Percentiles rank a stretch among this genome's conserved stretches.
Evolutionary conservation across 2,888 invertebrate species (phyloP).

Genomic region (Conistra vaccinii): DNA sequence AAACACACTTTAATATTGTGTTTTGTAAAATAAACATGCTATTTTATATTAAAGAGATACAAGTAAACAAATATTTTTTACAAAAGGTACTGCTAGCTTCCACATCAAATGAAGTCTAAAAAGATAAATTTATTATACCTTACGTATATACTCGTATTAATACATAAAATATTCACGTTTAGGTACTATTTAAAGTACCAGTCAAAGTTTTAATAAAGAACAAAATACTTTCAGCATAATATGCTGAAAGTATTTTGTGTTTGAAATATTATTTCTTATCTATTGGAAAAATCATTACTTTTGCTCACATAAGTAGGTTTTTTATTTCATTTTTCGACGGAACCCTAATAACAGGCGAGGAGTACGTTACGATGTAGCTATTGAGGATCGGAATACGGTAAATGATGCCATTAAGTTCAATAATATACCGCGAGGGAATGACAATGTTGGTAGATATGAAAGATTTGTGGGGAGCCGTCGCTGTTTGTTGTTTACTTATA

Average conservation of each 20-base stretch:
- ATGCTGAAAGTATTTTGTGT: no score
- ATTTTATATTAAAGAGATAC: neutral
- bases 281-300: slow-evolving; percentile 32
- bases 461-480: slow-evolving; percentile 71
- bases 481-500: slow-evolving; percentile 42
- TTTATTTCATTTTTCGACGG: slow-evolving; percentile 51
- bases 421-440: slow-evolving; percentile 84
- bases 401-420: slow-evolving; percentile 88
- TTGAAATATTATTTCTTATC: slow-evolving; percentile 34
- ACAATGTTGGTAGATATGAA: slow-evolving; percentile 71
- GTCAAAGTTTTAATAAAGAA: slow-evolving; percentile 4
- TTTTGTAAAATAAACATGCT: neutral
- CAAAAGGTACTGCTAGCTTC: neutral
- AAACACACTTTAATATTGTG: slow-evolving; percentile 3
- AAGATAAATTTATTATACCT: neutral
- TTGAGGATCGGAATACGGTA: slow-evolving; percentile 82
- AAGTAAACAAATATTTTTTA: neutral
- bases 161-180: neutral
- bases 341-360: slow-evolving; percentile 74
- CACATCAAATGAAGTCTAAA: slow-evolving; percentile 1
- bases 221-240: slow-evolving; percentile 3
- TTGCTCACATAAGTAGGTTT: slow-evolving; percentile 13
- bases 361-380: slow-evolving; percentile 74
- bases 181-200: neutral
- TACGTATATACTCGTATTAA: no score